Conservation (phyloP, 2,797 vertebrate species). For the Thunnus albacares region DNA sequence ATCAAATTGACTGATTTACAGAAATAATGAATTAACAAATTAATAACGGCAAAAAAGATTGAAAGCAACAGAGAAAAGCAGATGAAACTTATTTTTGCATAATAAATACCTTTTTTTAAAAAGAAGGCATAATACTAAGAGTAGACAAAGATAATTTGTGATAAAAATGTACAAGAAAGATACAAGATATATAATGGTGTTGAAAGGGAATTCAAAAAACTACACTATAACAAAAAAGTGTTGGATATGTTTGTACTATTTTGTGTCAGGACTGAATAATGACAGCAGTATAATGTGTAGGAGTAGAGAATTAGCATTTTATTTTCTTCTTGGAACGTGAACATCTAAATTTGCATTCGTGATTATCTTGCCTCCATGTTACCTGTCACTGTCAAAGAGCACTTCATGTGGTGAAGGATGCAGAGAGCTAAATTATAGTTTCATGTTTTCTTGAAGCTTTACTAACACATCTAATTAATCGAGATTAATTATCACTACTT, state of each 20-base stretch:
- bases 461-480: conserved; percentile 14
- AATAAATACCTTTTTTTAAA: not conserved
- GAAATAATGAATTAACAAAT: conserved; percentile 5
- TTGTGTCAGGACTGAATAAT: not conserved
- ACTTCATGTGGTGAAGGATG: not conserved
- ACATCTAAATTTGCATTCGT: not conserved
- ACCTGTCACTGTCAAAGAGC: conserved; percentile 9
- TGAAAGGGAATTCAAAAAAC: not conserved
- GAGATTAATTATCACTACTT: conserved; percentile 33
- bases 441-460: conserved; percentile 10
- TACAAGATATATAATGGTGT: not conserved
- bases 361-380: not conserved
- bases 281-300: not conserved
- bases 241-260: not conserved
- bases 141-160: not conserved
- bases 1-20: conserved; percentile 7
- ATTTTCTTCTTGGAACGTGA: not conserved
- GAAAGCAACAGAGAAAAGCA: not conserved
- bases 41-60: not conserved
- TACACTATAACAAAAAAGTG: not conserved
- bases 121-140: not conserved
- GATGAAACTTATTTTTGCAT: not conserved
- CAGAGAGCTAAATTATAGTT: conserved; percentile 3
- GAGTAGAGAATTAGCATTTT: not conserved
- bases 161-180: not conserved